These are phyloP conservation scores for Pachliopta kotzebuea DNA, from an alignment of 2,888 invertebrate species.

Conservation along the genomic window DNA sequence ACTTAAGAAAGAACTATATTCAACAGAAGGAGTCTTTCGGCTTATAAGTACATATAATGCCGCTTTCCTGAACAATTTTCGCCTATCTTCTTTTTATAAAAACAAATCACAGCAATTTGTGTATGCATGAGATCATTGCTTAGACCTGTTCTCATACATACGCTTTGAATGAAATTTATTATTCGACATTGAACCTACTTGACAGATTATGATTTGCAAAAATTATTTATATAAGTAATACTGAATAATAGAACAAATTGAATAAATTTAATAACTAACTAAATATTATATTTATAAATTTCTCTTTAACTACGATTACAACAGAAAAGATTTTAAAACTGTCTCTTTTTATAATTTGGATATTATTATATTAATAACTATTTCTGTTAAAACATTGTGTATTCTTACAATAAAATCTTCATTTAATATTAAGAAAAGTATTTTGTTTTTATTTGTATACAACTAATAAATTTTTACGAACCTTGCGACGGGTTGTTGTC, in stretches of 20 bases:
- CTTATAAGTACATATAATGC: not conserved
- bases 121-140: not conserved
- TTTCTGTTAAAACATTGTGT: no score
- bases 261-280: not conserved
- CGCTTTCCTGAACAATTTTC: not conserved
- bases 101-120: not conserved
- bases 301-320: no score
- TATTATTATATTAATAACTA: no score
- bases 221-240: not conserved
- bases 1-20: no score
- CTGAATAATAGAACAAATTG: not conserved
- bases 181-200: constrained; percentile 11
- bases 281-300: no score
- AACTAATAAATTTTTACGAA: not conserved
- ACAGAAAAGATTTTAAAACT: no score
- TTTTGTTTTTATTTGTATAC: no score
- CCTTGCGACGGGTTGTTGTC: constrained; percentile 23
- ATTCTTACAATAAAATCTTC: no score
- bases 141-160: not conserved
- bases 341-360: no score
- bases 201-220: constrained; percentile 23
- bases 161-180: not conserved
- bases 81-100: not conserved
- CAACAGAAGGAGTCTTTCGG: no score
- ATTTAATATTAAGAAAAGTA: no score